Percentiles rank a stretch among this genome's conserved stretches.
Conservation (phyloP, 2,888 invertebrate species). For the Latrodectus elegans region DNA sequence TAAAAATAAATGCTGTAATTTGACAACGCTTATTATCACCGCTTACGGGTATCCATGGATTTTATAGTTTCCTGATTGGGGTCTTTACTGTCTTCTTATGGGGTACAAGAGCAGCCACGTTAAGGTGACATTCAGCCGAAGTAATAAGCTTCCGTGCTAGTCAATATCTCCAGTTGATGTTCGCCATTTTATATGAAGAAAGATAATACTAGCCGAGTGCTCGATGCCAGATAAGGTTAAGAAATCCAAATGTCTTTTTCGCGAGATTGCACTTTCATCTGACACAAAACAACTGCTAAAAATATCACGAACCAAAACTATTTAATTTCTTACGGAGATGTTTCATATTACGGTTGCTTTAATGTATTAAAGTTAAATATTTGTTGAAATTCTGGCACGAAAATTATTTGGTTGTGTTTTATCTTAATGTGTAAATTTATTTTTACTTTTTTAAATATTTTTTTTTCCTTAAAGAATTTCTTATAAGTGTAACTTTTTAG, state of each 20-base stretch:
- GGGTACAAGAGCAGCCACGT: not conserved
- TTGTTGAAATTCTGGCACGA: no score
- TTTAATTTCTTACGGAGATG: no score
- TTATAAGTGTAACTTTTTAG: no score
- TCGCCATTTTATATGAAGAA: not conserved
- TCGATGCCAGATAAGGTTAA: no score
- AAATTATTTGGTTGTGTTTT: no score
- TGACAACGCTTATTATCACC: conserved; percentile 15
- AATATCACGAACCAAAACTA: no score
- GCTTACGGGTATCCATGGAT: not conserved
- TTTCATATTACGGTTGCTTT: no score
- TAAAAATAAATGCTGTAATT: conserved; percentile 29
- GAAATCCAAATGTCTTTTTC: conserved; percentile 8
- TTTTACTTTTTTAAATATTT: no score
- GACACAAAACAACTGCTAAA: no score
- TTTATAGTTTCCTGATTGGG: conserved; percentile 29
- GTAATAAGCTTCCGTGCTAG: conserved; percentile 14
- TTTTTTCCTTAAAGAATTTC: no score
- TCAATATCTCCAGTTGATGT: not conserved
- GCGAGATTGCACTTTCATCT: not conserved
- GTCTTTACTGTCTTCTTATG: not conserved
- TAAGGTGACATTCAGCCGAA: conserved; percentile 13
- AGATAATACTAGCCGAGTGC: not conserved
- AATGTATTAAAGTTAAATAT: no score
- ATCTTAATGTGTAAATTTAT: no score